Base-by-base conservation (phyloP, 1,140 invertebrate genomes). In the Sinonovacula constricta region DNA sequence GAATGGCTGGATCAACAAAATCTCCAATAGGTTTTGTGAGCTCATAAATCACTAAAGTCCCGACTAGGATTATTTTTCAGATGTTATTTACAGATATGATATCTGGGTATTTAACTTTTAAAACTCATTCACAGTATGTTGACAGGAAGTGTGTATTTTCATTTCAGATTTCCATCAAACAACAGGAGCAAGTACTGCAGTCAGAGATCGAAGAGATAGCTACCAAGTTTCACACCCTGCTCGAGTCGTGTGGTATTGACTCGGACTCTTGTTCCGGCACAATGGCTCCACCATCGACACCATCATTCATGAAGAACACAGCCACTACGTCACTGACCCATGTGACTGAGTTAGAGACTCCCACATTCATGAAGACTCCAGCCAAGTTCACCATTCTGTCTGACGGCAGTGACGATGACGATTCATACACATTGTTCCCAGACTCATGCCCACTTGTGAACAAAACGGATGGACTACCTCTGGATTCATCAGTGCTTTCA, bases 141-240 rank as follows among this genome's bases (percentile, higher is more conserved):
- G 18, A 45, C 39, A 45, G 39, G 39, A 45, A 10, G 39, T 79
- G 0, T 82, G 51, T 68, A 36, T 71, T 76, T 28, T 70, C 14
- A 18, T 83, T 83, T 51, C 83, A 87, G 86, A 65, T 85, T 34
- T 82, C 72, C 31, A 84, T 87, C 68, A 86, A 85, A 69, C 72
- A 80, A 15, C 82, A 86, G 53, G 83, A 85, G 59, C 80, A 81
- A 34, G 75, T 81, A 22, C 62, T 87, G 28, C 81, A 86, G 62
- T 54, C 70, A 24, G 86, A 87, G 68, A 85, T 87, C 28, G 81
- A 78, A 63, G 81, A 83, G 22, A 86, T 87, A 53, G 85, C 83
- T 51, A 66, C 81, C 3, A 83, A 85, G 79, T 85, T 87, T 45
- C 67, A 81, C 34, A 76, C 80, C 28, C 82, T 87, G 1, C 79